Evolutionary conservation across 2,888 invertebrate genomes (phyloP).

Genomic region (Yponomeuta malinellus): DNA sequence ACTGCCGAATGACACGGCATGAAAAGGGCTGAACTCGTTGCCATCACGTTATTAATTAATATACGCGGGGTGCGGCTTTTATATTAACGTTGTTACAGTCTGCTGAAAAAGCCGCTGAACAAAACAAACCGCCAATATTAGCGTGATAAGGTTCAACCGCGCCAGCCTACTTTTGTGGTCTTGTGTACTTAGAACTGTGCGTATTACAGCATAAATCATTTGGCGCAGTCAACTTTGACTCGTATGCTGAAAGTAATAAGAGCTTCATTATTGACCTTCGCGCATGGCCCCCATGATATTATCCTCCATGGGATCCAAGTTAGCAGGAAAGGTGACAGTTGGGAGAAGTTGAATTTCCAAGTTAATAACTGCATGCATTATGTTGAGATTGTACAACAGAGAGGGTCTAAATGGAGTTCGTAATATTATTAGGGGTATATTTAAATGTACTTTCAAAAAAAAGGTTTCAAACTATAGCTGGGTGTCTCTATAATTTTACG

Average conservation of each 20-base stretch:
- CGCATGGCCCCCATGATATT: neutral
- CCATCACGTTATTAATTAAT: conserved; percentile 72
- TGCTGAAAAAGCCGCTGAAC: neutral
- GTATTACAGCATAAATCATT: neutral
- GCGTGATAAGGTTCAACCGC: neutral
- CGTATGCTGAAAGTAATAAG: neutral
- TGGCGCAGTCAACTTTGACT: neutral
- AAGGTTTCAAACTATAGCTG: no score
- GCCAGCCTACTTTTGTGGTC: neutral
- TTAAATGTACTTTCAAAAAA: no score
- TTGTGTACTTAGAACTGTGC: neutral
- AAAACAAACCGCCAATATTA: neutral
- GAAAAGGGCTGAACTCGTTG: conserved; percentile 39
- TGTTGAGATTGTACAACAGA: neutral
- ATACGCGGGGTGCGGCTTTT: conserved; percentile 41
- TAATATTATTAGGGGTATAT: no score
- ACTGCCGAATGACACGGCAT: conserved; percentile 21
- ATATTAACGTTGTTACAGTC: conserved; percentile 1
- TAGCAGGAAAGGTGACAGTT: neutral
- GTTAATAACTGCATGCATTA: neutral
- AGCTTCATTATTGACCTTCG: neutral
- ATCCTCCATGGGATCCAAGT: neutral
- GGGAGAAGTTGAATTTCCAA: neutral
- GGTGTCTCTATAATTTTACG: no score
- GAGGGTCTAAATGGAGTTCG: neutral